Conservation (phyloP, 2,888 invertebrate genomes). For the Galerucella nymphaeae region DNA sequence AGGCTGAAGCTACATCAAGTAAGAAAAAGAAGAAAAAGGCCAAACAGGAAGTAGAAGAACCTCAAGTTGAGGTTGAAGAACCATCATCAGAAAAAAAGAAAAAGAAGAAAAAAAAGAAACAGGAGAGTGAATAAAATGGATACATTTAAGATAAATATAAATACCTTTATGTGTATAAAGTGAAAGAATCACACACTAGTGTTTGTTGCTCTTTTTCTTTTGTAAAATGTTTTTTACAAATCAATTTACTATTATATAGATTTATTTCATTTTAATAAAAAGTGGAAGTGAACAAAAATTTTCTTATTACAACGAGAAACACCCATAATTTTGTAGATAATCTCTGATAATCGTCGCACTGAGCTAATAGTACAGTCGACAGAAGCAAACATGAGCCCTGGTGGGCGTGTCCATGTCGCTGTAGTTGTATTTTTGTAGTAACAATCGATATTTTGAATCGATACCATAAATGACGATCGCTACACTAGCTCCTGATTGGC, state of each 20-base stretch:
- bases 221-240: not conserved
- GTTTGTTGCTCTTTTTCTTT: not conserved
- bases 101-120: constrained; percentile 50
- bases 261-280: not conserved
- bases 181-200: not conserved
- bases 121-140: constrained; percentile 23
- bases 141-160: not conserved
- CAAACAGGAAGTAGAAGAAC: constrained; percentile 46
- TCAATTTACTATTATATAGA: not conserved
- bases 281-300: not conserved
- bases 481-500: too few relatives aligned
- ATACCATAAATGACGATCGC: too few relatives aligned
- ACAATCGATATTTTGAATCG: too few relatives aligned
- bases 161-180: not conserved
- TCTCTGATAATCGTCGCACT: too few relatives aligned
- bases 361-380: too few relatives aligned
- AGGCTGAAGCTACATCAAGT: constrained; percentile 50
- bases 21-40: constrained; percentile 55
- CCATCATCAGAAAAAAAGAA: constrained; percentile 46
- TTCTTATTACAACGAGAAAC: too few relatives aligned
- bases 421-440: too few relatives aligned
- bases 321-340: too few relatives aligned
- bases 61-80: constrained; percentile 35
- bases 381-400: too few relatives aligned
- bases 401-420: too few relatives aligned